A percentile compares a stretch with the other conserved stretches of the same genome.
Conservation (phyloP, 2,113 vertebrate genomes). For the Actenoides hombroni region DNA sequence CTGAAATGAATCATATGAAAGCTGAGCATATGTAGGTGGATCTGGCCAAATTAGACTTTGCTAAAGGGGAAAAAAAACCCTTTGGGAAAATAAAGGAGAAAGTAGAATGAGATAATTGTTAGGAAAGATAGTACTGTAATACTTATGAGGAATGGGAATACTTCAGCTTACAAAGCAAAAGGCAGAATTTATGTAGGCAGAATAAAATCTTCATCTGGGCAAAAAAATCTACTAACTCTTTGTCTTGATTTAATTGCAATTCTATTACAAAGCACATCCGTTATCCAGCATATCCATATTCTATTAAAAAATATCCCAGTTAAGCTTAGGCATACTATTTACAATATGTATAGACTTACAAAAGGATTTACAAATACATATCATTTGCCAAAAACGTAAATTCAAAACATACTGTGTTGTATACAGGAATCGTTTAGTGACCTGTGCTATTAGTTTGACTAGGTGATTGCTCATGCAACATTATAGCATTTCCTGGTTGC, state of each 20-base stretch:
- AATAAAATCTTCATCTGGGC: neutral
- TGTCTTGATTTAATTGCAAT: slow-evolving; percentile 1
- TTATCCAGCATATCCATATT: neutral
- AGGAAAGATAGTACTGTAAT: slow-evolving; percentile 11
- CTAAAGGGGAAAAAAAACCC: neutral
- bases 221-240: neutral
- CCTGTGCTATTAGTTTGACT: neutral
- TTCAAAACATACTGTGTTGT: neutral
- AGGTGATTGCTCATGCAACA: neutral
- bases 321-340: slow-evolving; percentile 36
- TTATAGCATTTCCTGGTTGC: neutral
- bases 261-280: neutral
- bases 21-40: slow-evolving; percentile 66
- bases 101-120: slow-evolving; percentile 61
- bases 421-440: neutral
- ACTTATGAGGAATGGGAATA: neutral
- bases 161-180: slow-evolving; percentile 3
- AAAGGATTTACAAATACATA: slow-evolving; percentile 44
- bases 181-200: neutral
- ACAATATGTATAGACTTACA: slow-evolving; percentile 24
- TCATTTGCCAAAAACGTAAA: slow-evolving; percentile 4
- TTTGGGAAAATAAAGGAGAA: slow-evolving; percentile 30
- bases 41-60: slow-evolving; percentile 63
- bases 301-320: neutral
- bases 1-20: slow-evolving; percentile 74